Percentiles rank a stretch among this genome's conserved stretches.
Conservation (phyloP, 2,797 vertebrate species). For the Microctenopoma steveboyesi region DNA sequence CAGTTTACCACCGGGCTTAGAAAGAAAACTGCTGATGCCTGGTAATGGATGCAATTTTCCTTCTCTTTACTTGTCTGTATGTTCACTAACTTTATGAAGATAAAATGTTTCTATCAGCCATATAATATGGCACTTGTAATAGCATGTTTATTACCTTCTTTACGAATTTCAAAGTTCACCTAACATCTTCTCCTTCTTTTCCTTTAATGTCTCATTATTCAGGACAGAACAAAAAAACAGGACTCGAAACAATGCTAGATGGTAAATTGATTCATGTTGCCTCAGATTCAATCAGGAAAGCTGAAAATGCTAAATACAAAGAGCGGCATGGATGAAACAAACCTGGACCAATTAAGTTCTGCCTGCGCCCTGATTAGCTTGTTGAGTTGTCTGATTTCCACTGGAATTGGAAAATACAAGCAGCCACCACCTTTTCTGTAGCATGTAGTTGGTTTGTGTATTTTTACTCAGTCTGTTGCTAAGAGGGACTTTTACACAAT, state of each 20-base stretch:
- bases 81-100: slow-evolving; percentile 46
- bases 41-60: slow-evolving; percentile 45
- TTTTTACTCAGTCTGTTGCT: slow-evolving; percentile 26
- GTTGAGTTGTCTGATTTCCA: slow-evolving; percentile 46
- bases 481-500: slow-evolving; percentile 22
- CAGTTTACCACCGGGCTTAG: slow-evolving; percentile 74
- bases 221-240: background rate
- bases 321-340: slow-evolving; percentile 30
- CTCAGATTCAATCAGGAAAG: slow-evolving; percentile 44
- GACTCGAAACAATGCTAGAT: slow-evolving; percentile 24
- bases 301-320: slow-evolving; percentile 37
- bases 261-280: slow-evolving; percentile 40
- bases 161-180: slow-evolving; percentile 52
- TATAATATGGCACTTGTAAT: slow-evolving; percentile 62
- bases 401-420: slow-evolving; percentile 38
- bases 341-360: slow-evolving; percentile 32
- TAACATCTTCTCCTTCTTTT: slow-evolving; percentile 25
- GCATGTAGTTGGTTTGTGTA: slow-evolving; percentile 19
- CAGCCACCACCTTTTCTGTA: slow-evolving; percentile 25
- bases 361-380: slow-evolving; percentile 24
- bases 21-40: slow-evolving; percentile 39
- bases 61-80: slow-evolving; percentile 36
- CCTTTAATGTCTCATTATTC: background rate
- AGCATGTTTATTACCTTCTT: slow-evolving; percentile 58
- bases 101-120: slow-evolving; percentile 55